These are phyloP conservation scores for Pteropus rufus DNA, from an alignment of 2,797 vertebrate genomes.

Conservation along the genomic window DNA sequence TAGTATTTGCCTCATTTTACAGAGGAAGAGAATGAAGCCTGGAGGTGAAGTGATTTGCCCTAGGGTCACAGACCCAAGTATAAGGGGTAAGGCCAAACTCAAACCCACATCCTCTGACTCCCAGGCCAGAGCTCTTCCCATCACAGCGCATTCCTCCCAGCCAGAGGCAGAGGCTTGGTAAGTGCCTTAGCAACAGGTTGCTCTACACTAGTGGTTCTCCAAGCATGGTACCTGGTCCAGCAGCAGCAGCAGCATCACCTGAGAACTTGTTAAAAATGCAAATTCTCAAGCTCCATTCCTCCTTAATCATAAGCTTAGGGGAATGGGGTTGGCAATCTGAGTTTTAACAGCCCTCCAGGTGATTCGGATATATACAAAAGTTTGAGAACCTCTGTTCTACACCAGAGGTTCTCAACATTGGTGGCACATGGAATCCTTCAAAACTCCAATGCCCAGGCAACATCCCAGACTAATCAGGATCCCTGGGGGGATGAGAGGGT, in stretches of 20 bases:
- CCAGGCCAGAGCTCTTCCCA: background rate
- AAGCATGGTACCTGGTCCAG: background rate
- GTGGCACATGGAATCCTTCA: background rate
- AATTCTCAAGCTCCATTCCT: background rate
- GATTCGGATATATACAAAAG: background rate
- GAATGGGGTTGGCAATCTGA: background rate
- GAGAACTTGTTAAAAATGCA: constrained; percentile 6
- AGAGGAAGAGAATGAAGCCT: background rate
- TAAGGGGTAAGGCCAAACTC: background rate
- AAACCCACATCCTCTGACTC: background rate
- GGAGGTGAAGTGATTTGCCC: background rate
- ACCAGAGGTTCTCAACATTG: background rate
- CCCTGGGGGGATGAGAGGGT: background rate
- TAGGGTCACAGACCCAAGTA: background rate
- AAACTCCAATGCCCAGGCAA: background rate
- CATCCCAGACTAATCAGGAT: background rate
- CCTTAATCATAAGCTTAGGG: background rate
- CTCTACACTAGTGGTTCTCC: background rate
- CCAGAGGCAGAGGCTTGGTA: background rate
- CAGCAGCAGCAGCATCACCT: background rate
- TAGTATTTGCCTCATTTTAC: background rate
- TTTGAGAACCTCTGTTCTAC: background rate
- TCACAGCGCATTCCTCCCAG: background rate
- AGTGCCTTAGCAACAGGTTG: background rate
- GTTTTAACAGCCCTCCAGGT: background rate